Conservation (phyloP, 2,797 vertebrate species). For the Jordanella pulchra region DNA sequence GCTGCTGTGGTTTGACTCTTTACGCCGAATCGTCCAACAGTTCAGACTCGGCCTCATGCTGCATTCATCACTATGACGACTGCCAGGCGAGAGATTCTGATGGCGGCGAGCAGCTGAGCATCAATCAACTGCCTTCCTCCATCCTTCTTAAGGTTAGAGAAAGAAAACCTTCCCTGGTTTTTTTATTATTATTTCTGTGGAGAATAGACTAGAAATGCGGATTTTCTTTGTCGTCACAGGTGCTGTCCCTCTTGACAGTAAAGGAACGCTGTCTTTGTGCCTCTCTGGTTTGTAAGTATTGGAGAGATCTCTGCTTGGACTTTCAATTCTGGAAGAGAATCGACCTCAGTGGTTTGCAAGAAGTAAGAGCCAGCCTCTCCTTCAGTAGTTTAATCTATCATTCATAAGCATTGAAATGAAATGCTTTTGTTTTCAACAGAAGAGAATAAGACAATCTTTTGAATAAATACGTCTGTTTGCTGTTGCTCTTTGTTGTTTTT, state of each 20-base stretch:
- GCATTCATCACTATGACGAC: conserved; percentile 76
- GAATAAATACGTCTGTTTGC: conserved; percentile 2
- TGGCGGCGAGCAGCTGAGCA: conserved; percentile 81
- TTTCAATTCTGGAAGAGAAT: conserved; percentile 99
- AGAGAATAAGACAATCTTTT: neutral
- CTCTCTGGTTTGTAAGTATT: conserved; percentile 98
- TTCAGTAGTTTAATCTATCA: neutral
- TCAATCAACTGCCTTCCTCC: conserved; percentile 96
- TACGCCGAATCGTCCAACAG: conserved; percentile 69
- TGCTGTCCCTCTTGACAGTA: conserved; percentile 95
- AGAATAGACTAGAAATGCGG: neutral
- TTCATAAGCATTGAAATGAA: neutral
- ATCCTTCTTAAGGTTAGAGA: conserved; percentile 93
- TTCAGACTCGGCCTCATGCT: conserved; percentile 75
- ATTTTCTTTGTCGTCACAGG: conserved; percentile 73
- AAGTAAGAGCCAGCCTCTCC: conserved; percentile 77
- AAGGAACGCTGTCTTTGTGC: conserved; percentile 95
- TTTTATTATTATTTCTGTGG: neutral
- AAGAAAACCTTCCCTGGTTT: neutral
- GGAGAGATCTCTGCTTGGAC: conserved; percentile 97
- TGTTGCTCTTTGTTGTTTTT: neutral
- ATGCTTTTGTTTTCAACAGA: neutral
- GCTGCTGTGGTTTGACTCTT: conserved; percentile 69
- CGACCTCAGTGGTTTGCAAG: conserved; percentile 96
- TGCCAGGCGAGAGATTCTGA: conserved; percentile 78